Conservation (phyloP, 2,797 vertebrate species). For the Tadarida brasiliensis region DNA sequence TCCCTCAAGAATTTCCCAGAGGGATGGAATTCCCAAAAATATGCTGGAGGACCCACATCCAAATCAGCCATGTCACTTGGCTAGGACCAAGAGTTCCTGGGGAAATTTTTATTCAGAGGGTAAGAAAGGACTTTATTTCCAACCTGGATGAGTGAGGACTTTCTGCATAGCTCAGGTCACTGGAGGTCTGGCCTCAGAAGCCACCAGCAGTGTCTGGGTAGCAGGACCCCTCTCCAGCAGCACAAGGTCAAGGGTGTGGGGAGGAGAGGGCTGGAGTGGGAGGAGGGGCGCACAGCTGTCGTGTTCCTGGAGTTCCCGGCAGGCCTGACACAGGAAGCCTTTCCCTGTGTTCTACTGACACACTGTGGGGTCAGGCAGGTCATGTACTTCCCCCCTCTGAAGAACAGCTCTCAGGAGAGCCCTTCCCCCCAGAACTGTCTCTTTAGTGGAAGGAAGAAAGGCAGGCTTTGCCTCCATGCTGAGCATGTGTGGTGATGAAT, state of each 20-base stretch:
- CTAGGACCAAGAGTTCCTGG: background rate
- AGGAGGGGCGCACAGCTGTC: background rate
- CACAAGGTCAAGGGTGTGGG: background rate
- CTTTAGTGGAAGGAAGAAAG: background rate
- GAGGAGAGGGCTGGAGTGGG: background rate
- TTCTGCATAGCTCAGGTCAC: background rate
- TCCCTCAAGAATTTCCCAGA: background rate
- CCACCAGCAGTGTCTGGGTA: background rate
- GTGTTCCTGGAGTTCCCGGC: constrained; percentile 13
- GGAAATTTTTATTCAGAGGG: background rate
- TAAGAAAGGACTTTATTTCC: background rate
- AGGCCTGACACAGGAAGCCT: background rate
- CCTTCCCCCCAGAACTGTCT: background rate
- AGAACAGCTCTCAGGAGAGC: background rate
- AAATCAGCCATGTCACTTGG: background rate
- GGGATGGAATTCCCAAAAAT: background rate
- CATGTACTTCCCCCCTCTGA: background rate
- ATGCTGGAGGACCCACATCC: background rate
- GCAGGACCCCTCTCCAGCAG: background rate
- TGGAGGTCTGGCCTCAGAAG: background rate
- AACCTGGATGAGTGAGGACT: background rate
- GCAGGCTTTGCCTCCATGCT: background rate
- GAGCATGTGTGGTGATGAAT: too few species aligned
- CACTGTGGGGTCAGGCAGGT: background rate
- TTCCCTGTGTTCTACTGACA: background rate